Percentiles rank a stretch among this genome's conserved stretches.
These are phyloP conservation scores for Cercopithecus hamlyni DNA, from an alignment of 2,797 vertebrate species.

Conservation along the genomic window DNA sequence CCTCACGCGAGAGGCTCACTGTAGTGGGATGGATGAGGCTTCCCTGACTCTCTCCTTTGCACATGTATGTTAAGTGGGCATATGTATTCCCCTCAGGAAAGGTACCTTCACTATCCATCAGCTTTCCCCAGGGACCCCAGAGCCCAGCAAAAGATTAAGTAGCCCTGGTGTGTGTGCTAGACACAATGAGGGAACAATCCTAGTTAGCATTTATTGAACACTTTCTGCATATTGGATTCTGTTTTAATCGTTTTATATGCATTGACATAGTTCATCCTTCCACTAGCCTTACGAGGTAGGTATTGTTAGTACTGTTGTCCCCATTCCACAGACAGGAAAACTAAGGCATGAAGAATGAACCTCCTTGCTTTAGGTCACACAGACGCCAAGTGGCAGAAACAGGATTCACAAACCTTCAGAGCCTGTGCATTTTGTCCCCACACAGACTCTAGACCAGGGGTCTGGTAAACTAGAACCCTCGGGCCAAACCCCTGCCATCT, in stretches of 20 bases:
- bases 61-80: background rate
- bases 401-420: background rate
- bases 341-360: background rate
- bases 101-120: background rate
- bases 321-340: background rate
- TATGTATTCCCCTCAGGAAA: background rate
- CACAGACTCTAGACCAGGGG: too few species aligned
- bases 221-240: background rate
- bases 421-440: background rate
- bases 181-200: fast-evolving
- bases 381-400: background rate
- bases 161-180: background rate
- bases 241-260: too few species aligned
- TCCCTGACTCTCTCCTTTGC: too few species aligned
- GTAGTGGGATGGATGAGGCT: background rate
- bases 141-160: too few species aligned
- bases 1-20: background rate
- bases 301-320: background rate
- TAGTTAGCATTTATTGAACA: background rate
- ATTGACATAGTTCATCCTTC: background rate
- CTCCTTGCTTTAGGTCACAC: background rate
- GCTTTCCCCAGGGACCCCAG: background rate
- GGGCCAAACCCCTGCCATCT: background rate
- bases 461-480: background rate
- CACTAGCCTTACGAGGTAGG: background rate